These are phyloP conservation scores for Orbicella faveolata DNA, from an alignment of 64 coral and sea anemone species.

Conservation along the genomic window DNA sequence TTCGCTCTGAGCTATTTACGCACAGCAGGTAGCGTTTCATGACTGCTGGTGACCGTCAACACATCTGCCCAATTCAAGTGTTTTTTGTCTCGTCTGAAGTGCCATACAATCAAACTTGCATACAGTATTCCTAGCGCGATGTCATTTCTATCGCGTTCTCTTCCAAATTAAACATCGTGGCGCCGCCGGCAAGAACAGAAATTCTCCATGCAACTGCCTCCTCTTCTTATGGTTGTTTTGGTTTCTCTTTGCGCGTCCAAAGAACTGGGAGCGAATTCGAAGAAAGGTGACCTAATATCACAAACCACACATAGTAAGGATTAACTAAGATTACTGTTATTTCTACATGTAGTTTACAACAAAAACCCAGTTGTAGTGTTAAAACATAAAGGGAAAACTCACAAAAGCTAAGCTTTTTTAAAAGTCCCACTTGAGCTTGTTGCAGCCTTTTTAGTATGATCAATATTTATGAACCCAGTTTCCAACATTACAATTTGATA, in stretches of 20 bases:
- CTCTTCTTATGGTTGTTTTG: not conserved
- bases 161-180: not conserved
- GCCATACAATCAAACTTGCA: not conserved
- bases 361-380: too few species aligned
- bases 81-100: not conserved
- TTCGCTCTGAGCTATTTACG: not conserved
- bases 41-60: not conserved
- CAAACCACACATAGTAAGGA: too few species aligned
- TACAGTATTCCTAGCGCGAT: not conserved
- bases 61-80: not conserved
- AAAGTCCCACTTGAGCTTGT: too few species aligned
- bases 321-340: too few species aligned
- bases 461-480: too few species aligned
- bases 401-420: too few species aligned
- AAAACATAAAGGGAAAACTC: too few species aligned
- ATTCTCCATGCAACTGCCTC: not conserved
- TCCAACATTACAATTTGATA: too few species aligned
- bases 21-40: not conserved
- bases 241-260: not conserved
- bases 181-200: not conserved
- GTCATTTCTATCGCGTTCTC: too few species aligned
- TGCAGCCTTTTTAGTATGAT: too few species aligned
- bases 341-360: too few species aligned
- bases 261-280: not conserved
- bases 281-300: slow-evolving; percentile 3